Evolutionary conservation across 2,888 invertebrate species (phyloP), one percentile per base, ranked within the genome.

Genomic region (Brenthis hecate): DNA sequence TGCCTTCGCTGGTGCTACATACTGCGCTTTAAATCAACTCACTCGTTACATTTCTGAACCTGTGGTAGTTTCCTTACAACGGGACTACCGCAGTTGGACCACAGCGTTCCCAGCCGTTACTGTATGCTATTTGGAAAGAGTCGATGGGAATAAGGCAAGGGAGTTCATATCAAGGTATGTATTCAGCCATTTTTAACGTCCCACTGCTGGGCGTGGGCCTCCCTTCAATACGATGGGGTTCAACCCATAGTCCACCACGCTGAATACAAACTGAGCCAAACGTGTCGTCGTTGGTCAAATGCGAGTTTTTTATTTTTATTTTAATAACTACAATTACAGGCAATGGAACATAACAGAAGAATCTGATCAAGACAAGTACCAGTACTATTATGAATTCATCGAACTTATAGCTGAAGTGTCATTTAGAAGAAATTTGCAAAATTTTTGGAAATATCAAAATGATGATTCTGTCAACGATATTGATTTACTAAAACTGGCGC

Each of bases 381-480:
- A 82, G 36, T 92, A 92, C 73, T 93, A 93, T 78, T 81, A 79
- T 53, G 87, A 87, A 43, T 93, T 93, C 75, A 74, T 93, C 0
- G 87, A 89, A 70, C 83, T 92, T 69, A 83, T 92, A 0, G 81
- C 91, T 0, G 91, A 91, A 56, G 86, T 93, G 1, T 92, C 92
- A 0, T 93, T 93, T 78, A 77, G 93, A 1, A 85, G 86, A 13
- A 93, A 93, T 69, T 73, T 96, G 73, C 94, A 96, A 78, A 93
- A 96, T 83, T 96, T 96, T 79, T 94, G 96, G 85, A 95, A 95
- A 83, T 94, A 94, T 69, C 96, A 96, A 84, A 87, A 87, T 4
- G 94, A 94, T 53, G 93, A 94, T 5, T 93, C 94, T 0, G 94
- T 95, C 73, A 91, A 89, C 28, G 83, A 80, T 0, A 76, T 91